phyloP scores from a whole-genome alignment of 2,888 invertebrate species.

The Cephus rjabovi region DNA sequence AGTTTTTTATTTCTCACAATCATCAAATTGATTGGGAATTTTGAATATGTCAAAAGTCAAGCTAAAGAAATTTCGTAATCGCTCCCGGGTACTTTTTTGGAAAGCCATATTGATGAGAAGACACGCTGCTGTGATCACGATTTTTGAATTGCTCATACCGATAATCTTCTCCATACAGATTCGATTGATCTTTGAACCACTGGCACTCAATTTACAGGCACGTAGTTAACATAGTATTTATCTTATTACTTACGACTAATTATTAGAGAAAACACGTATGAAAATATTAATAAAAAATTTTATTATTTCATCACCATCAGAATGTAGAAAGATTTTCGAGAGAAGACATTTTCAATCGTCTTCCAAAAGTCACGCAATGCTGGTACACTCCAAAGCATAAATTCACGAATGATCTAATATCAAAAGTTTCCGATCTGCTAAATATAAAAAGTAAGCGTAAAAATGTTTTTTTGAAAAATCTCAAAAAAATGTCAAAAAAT shows the following conservation, averaged over 20 bases:
- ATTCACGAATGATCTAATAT: constrained; percentile 33
- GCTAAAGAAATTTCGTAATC: not conserved
- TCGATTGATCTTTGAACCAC: constrained; percentile 37
- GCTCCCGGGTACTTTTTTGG: constrained; percentile 29
- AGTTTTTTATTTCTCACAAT: not conserved
- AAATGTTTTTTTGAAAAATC: not conserved
- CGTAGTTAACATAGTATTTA: not conserved
- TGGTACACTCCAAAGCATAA: constrained; percentile 29
- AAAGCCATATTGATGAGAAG: constrained; percentile 35
- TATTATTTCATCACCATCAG: not conserved
- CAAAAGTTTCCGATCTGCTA: constrained; percentile 24
- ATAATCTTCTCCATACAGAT: constrained; percentile 34
- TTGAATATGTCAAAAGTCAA: not conserved
- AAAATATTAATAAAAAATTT: not conserved
- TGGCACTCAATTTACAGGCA: constrained; percentile 29
- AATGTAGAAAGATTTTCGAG: not conserved
- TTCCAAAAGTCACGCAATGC: constrained; percentile 24
- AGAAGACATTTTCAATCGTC: constrained; percentile 14
- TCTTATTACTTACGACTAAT: not conserved
- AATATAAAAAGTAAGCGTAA: constrained; percentile 18
- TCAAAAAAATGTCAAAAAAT: not conserved
- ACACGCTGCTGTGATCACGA: constrained; percentile 20
- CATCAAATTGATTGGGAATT: not conserved
- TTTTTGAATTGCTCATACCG: constrained; percentile 31
- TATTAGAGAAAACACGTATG: not conserved